Evolutionary conservation across 2,888 invertebrate species (phyloP).

Genomic region (Leucozona laternaria): DNA sequence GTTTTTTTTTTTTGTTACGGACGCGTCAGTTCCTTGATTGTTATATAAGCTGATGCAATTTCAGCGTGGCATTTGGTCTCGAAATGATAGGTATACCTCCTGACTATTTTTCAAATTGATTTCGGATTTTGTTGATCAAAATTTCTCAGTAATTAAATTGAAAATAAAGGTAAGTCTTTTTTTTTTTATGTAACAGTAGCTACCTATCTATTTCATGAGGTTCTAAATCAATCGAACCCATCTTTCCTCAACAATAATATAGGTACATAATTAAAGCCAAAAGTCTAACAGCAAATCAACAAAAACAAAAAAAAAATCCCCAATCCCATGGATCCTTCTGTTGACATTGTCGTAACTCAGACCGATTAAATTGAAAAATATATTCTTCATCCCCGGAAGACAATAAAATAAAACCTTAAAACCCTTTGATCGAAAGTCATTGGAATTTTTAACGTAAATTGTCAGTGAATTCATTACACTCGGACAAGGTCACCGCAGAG

Average conservation of each 20-base stretch:
- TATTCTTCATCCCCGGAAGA: conserved; percentile 31
- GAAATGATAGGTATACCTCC: too few species aligned
- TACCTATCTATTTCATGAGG: not conserved
- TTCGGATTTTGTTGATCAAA: too few species aligned
- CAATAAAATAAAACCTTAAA: conserved; percentile 44
- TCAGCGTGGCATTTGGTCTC: too few species aligned
- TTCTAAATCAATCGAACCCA: not conserved
- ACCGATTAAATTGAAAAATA: conserved; percentile 38
- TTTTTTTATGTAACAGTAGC: too few species aligned
- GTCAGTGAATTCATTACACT: conserved; percentile 64
- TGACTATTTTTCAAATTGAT: too few species aligned
- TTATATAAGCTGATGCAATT: too few species aligned
- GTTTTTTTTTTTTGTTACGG: too few species aligned
- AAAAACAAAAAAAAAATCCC: not conserved
- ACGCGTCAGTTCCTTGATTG: too few species aligned
- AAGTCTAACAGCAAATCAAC: not conserved
- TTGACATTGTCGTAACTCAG: conserved; percentile 18
- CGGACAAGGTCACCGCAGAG: conserved; percentile 64
- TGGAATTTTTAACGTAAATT: conserved; percentile 58
- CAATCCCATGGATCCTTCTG: conserved; percentile 22
- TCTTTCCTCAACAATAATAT: not conserved
- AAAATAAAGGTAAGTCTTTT: too few species aligned
- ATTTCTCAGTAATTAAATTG: too few species aligned
- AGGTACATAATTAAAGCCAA: not conserved
- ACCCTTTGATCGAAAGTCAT: conserved; percentile 58